Evolutionary conservation across 1,140 invertebrate species (phyloP), one percentile per base, ranked within the genome.

Genomic region (Drosophila ficusphila): DNA sequence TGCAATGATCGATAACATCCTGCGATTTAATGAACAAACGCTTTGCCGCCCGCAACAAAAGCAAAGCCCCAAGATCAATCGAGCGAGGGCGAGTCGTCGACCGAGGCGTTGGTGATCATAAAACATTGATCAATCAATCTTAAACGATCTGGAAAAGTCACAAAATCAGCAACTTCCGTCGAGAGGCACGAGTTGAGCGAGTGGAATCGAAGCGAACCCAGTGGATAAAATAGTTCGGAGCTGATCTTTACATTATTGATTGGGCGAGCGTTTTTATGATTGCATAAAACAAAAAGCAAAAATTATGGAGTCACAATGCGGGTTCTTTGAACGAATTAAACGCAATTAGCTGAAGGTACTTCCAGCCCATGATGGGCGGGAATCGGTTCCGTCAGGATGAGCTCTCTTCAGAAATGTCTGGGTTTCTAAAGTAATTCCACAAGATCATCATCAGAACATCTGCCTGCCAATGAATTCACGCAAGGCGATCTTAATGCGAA

Each of bases 1-100:
- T 82, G 83, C 82, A 88, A 83, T 88, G 82, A 88, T 88, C 83
- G 82, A 88, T 88, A 82, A 89, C 82, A 88, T 88, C 82, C 82
- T 88, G 82, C 82, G 83, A 88, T 82, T 82, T 78, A 76, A 82
- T 88, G 34, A 77, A 62, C 78, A 65, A 88, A 86, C 68, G 51
- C n/a, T 31, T 39, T 68, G 79, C 79, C 79, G 79, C 57, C 42
- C 29, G 12, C 25, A 71, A 31, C 36, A 33, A 76, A 82, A 82
- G 79, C 79, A 82, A 82, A 74, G 78, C 62, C 56, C 34, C 44
- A 67, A 68, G 64, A 68, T 67, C 64, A 34, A 41, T 21, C 31
- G 64, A 67, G 27, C 60, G 44, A 67, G 12, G 18, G 25, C n/a
- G 58, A 56, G 70, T 79, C 49, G 69, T 48, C 76, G 68, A 82